Evolutionary conservation across 2,888 invertebrate species (phyloP).

Genomic region (Pollenia angustigena): DNA sequence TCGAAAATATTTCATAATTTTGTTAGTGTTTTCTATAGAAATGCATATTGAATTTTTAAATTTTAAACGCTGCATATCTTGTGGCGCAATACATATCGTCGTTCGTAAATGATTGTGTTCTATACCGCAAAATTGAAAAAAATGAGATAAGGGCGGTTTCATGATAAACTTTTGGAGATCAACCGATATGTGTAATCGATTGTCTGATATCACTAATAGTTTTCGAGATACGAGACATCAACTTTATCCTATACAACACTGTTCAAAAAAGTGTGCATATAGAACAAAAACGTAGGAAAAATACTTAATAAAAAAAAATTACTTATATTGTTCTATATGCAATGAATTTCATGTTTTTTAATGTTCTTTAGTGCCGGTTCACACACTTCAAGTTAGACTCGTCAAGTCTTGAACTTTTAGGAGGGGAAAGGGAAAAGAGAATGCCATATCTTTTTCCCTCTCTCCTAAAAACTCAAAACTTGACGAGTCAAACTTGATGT

Average conservation of each 20-base stretch:
- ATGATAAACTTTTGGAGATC: constrained; percentile 4
- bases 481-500: too few species aligned
- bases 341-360: constrained; percentile 18
- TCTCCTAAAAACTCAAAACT: too few species aligned
- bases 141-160: constrained; percentile 12
- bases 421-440: too few species aligned
- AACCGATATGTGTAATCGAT: constrained; percentile 3
- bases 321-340: constrained; percentile 9
- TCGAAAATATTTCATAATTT: too few species aligned
- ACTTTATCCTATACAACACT: constrained; percentile 2
- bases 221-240: constrained; percentile 1
- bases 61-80: too few species aligned
- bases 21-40: too few species aligned
- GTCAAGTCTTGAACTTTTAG: too few species aligned
- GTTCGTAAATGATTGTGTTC: too few species aligned
- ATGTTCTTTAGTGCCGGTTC: not conserved
- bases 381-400: not conserved
- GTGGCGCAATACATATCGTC: too few species aligned
- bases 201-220: constrained; percentile 12
- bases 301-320: not conserved
- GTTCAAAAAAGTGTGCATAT: constrained; percentile 1
- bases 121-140: not conserved
- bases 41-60: too few species aligned
- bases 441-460: too few species aligned
- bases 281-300: constrained; percentile 7